Base-by-base conservation (phyloP, 2,113 vertebrate genomes). In the Nibea albiflora region DNA sequence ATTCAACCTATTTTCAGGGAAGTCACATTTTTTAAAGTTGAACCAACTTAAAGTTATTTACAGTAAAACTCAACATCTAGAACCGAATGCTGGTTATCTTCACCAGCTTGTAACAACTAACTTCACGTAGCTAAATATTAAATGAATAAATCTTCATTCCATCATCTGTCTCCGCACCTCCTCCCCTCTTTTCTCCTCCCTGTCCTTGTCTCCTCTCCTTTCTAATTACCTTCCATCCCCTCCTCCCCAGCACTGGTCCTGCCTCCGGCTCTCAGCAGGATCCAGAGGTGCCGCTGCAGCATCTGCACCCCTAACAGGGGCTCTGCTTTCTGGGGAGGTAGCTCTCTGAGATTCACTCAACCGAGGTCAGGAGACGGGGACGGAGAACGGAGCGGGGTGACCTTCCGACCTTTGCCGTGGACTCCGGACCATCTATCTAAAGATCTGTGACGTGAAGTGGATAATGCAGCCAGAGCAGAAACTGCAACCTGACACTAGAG, bases 401-500 rank as follows among this genome's bases (percentile, higher is more conserved):
- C n/a, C 47, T 5, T 44, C 10, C 67, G 66, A 58, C 53, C 46
- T 61, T 17, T 28, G 28, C 24, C 69, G 17, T 44, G 10, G 4
- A 72, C 53, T 35, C 61, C 1, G 9, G 50, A 44, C 5, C 19
- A 15, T 28, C 11, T 11, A 17, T 24, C 14, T 49, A 20, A 19
- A 31, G 15, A 8, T 19, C 6, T 46, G 31, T 50, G 39, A 31
- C 6, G 28, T 63, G 17, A 58, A 8, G 20, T 1, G 17, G 17
- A 22, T 14, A 49, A 24, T 11, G 2, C 4, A n/a, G 39, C 47
- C 2, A 1, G 15, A 68, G 73, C 4, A 77, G 50, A 70, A 5
- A 60, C 68, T 11, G 3, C 0, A 12, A 20, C 2, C 7, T 0
- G 44, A 64, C 94, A 92, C 92, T 92, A 91, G 94, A 92, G 92